Conservation (phyloP, 1,140 invertebrate genomes). For the Cyrtorhinus lividipennis region DNA sequence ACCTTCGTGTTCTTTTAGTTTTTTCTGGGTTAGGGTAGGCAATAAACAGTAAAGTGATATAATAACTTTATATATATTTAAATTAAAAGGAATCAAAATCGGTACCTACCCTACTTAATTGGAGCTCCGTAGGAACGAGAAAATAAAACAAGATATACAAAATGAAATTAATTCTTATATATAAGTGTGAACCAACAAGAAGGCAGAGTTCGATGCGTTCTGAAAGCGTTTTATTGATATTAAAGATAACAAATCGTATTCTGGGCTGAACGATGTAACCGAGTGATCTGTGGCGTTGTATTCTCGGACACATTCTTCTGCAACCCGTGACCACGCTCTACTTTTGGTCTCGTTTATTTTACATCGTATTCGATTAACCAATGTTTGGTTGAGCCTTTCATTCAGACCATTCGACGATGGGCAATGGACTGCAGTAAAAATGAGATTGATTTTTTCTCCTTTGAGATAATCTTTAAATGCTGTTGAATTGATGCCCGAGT, state of each 20-base stretch:
- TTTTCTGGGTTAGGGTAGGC: too few relatives aligned
- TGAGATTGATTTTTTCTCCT: background rate
- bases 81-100: too few relatives aligned
- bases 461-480: background rate
- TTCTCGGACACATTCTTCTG: background rate
- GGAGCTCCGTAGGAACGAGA: too few relatives aligned
- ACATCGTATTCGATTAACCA: background rate
- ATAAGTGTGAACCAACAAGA: too few relatives aligned
- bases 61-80: too few relatives aligned
- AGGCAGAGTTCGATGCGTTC: too few relatives aligned
- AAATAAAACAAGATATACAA: too few relatives aligned
- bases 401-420: conserved; percentile 4
- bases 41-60: too few relatives aligned
- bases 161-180: too few relatives aligned
- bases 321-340: background rate
- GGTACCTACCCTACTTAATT: too few relatives aligned
- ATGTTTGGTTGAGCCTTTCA: conserved; percentile 2
- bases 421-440: background rate
- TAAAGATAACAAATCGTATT: background rate
- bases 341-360: background rate
- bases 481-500: background rate
- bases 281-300: background rate
- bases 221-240: too few relatives aligned
- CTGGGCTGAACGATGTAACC: background rate
- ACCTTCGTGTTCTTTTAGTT: too few relatives aligned